Base-by-base conservation (phyloP, 2,888 invertebrate species). In the Agapostemon virescens region DNA sequence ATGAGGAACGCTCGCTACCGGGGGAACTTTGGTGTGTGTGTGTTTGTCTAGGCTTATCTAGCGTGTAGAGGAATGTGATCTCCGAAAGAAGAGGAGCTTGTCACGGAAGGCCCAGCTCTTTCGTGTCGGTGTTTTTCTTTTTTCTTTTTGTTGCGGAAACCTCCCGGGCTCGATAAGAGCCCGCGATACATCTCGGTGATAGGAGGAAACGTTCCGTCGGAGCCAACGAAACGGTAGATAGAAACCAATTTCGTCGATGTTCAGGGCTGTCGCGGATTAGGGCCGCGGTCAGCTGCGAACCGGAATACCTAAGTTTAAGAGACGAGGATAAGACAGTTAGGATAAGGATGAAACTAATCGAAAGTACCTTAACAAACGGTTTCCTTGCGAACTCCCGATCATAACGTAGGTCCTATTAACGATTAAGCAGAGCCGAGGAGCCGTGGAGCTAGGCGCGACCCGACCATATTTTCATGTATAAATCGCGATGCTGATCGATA, bases 321-420 rank as follows among this genome's bases (percentile, higher is more conserved):
- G 45, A 66, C 79, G 79, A 20, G 76, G 33, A 63, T 49, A 45
- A 9, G 26, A 26, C 55, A 26, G 15, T 70, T 76, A 66, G 77
- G 42, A 38, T 70, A 76, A 67, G 66, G 15, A 70, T 49, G 66
- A 63, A 63, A 69, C 52, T 74, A 72, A 74, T 82, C 64, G 77
- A 82, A 82, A 82, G 82, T 82, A 81, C 82, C 82, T 82, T 74
- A 55, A 69, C 69, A 52, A 30, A 42, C 61, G 61, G 52, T 80
- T 66, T 42, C 45, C 49, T 69, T 55, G 64, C 23, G 42, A 33
- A 52, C 70, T 52, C 38, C 49, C 67, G 52, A 55, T 52, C 36
- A 40, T 61, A 36, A 63, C 70, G n/a, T 61, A 42, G 42, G 63
- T 52, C 45, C 26, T 40, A 55, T 70, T 69, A 55, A 55, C 70